Evolutionary conservation across 1,140 invertebrate species (phyloP).

Genomic region (Neodiprion fabricii): DNA sequence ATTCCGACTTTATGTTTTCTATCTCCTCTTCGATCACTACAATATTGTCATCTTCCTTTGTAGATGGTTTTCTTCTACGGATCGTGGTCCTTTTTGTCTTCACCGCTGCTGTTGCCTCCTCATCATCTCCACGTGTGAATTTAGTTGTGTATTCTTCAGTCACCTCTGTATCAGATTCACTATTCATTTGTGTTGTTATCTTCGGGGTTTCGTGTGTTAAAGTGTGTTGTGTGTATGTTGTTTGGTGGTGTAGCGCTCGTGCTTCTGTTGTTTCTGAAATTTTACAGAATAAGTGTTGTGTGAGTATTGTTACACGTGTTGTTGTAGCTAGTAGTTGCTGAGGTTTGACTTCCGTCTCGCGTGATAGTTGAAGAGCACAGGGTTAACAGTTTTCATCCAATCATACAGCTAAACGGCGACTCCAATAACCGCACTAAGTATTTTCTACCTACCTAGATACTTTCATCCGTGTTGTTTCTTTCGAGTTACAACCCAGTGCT

Average conservation of each 20-base stretch:
- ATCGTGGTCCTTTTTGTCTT: conserved; percentile 57
- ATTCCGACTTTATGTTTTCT: conserved; percentile 43
- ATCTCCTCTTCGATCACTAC: conserved; percentile 58
- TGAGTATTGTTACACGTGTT: conserved; percentile 38
- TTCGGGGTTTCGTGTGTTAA: conserved; percentile 56
- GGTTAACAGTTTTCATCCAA: not conserved
- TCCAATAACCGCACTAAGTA: not conserved
- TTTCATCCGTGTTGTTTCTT: not conserved
- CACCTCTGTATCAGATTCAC: conserved; percentile 54
- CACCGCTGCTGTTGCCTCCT: conserved; percentile 55
- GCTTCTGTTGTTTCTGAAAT: conserved; percentile 61
- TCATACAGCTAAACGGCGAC: too few relatives aligned
- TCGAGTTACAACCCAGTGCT: too few relatives aligned
- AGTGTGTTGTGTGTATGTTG: conserved; percentile 53
- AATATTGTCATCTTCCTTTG: conserved; percentile 38
- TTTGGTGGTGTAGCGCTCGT: conserved; percentile 58
- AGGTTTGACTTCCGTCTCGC: conserved; percentile 31
- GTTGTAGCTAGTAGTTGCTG: conserved; percentile 28
- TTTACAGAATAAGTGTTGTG: conserved; percentile 48
- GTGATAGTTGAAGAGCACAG: not conserved
- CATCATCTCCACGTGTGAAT: conserved; percentile 53
- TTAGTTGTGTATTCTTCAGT: conserved; percentile 57
- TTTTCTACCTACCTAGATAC: not conserved
- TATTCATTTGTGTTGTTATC: conserved; percentile 40
- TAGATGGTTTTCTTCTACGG: conserved; percentile 39